Evolutionary conservation across 2,797 vertebrate genomes (phyloP).

Genomic region (Diplodus sargus): DNA sequence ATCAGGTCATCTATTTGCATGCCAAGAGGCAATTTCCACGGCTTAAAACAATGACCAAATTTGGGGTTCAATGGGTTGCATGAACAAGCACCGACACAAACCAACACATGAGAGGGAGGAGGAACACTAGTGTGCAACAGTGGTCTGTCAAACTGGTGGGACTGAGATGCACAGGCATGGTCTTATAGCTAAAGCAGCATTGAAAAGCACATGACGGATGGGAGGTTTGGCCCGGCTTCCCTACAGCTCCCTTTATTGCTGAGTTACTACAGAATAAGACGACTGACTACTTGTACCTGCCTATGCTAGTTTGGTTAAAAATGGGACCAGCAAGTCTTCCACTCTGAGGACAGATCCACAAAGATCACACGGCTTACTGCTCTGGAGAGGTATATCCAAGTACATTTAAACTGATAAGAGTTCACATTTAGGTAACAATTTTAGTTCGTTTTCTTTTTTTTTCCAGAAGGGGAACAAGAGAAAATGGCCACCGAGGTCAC

Average conservation of each 20-base stretch:
- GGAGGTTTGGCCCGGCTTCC: constrained; percentile 59
- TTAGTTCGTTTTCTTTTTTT: constrained; percentile 56
- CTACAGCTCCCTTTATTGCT: constrained; percentile 84
- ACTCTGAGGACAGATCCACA: constrained; percentile 74
- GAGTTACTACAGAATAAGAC: constrained; percentile 85
- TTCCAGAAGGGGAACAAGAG: constrained; percentile 63
- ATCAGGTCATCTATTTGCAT: constrained; percentile 74
- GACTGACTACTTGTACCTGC: constrained; percentile 76
- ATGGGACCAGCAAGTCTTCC: constrained; percentile 77
- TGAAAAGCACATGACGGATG: constrained; percentile 74
- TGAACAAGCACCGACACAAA: constrained; percentile 58
- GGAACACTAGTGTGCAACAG: constrained; percentile 52
- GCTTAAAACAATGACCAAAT: constrained; percentile 77
- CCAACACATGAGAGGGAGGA: constrained; percentile 48
- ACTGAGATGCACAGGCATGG: constrained; percentile 59
- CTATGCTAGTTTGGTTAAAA: constrained; percentile 82
- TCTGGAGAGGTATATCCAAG: constrained; percentile 87
- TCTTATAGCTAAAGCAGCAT: constrained; percentile 74
- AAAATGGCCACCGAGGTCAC: constrained; percentile 79
- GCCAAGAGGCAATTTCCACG: constrained; percentile 76
- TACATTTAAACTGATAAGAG: constrained; percentile 81
- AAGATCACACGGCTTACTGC: constrained; percentile 75
- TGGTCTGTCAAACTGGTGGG: constrained; percentile 44
- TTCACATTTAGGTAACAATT: constrained; percentile 82
- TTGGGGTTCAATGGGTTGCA: constrained; percentile 63